Conservation (phyloP, 2,797 vertebrate species). For the Australoheros facetus region DNA sequence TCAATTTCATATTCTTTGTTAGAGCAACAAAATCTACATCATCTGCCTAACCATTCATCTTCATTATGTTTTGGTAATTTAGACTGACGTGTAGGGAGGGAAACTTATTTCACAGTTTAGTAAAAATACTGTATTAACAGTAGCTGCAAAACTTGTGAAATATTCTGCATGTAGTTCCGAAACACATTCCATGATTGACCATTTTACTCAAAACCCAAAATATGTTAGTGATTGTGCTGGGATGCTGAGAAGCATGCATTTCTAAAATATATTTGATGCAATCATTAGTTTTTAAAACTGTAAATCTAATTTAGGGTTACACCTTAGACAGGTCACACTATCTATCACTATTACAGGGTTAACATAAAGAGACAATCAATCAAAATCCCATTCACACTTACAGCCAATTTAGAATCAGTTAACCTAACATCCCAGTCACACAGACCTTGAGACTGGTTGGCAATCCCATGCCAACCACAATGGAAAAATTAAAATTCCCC, state of each 20-base stretch:
- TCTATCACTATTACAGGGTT: not conserved
- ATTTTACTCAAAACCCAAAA: too few relatives aligned
- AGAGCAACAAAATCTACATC: too few relatives aligned
- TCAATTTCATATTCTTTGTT: not conserved
- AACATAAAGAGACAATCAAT: not conserved
- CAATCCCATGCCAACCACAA: not conserved
- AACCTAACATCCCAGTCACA: not conserved
- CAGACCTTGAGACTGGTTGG: not conserved
- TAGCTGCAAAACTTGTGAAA: not conserved
- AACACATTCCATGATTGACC: too few relatives aligned
- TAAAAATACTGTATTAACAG: not conserved
- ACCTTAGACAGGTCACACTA: not conserved
- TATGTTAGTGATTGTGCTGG: rapidly evolving
- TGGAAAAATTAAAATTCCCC: rapidly evolving
- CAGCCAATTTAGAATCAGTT: not conserved
- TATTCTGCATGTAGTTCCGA: too few relatives aligned
- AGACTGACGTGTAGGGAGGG: not conserved
- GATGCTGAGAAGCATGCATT: not conserved
- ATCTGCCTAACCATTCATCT: rapidly evolving
- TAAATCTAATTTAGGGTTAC: not conserved
- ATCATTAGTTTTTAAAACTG: not conserved
- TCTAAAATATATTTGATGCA: too few relatives aligned
- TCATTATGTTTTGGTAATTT: not conserved
- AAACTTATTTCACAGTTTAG: too few relatives aligned
- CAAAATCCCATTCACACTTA: not conserved